Conservation (phyloP, 2,113 vertebrate genomes). For the Phocoena sinus region DNA sequence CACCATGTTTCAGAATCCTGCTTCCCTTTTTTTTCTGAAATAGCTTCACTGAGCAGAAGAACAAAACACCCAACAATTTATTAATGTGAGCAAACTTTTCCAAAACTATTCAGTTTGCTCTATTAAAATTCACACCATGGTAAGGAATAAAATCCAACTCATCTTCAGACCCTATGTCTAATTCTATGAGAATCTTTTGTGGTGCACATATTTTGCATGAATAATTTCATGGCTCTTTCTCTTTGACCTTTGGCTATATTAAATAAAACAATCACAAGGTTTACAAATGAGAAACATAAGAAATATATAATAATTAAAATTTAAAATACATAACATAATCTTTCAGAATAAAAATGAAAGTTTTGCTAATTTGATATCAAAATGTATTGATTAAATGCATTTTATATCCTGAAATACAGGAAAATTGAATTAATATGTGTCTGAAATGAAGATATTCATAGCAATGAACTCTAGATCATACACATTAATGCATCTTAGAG, state of each 20-base stretch:
- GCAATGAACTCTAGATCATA: slow-evolving; percentile 75
- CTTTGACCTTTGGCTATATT: slow-evolving; percentile 68
- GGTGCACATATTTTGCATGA: slow-evolving; percentile 37
- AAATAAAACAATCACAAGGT: slow-evolving; percentile 73
- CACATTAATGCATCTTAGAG: slow-evolving; percentile 73
- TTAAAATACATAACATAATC: slow-evolving; percentile 74
- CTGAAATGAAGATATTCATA: slow-evolving; percentile 74
- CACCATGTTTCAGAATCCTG: neutral
- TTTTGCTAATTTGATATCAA: slow-evolving; percentile 79
- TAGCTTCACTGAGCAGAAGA: neutral
- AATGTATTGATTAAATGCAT: slow-evolving; percentile 79
- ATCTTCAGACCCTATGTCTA: slow-evolving; percentile 46
- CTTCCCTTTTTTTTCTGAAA: neutral
- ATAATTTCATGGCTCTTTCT: slow-evolving; percentile 48
- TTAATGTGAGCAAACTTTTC: slow-evolving; percentile 8
- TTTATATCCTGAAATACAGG: slow-evolving; percentile 74
- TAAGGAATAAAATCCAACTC: slow-evolving; percentile 23
- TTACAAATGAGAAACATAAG: slow-evolving; percentile 71
- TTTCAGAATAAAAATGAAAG: slow-evolving; percentile 77
- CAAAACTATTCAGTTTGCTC: neutral
- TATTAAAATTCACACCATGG: neutral
- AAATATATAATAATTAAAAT: slow-evolving; percentile 76
- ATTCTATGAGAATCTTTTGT: slow-evolving; percentile 51
- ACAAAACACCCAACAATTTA: neutral
- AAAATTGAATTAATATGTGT: slow-evolving; percentile 79